Base-by-base conservation (phyloP, 1,140 invertebrate genomes). In the Chionoecetes opilio region DNA sequence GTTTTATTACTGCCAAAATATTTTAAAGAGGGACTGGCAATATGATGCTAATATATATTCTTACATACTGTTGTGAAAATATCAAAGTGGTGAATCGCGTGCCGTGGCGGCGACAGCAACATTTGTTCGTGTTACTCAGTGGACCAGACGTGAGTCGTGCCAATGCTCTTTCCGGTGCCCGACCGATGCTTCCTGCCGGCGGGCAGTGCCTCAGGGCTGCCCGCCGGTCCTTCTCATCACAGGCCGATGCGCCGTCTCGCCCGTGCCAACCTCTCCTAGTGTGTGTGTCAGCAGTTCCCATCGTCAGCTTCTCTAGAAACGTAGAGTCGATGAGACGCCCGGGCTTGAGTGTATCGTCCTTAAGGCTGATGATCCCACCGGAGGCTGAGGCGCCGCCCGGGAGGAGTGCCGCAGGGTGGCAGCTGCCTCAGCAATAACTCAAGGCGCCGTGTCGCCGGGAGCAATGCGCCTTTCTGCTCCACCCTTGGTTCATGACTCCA, bases 91-190 rank as follows among this genome's bases (percentile, higher is more conserved):
- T n/a, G 46, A 53, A 53, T 17, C 46, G 46, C 46, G 32, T 32
- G 41, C 34, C 41, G 37, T 38, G n/a, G 29, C 82, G 31, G 38
- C 32, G 35, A 53, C 26, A 86, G 92, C 92, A 86, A 93, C 82
- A 93, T 35, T 31, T 87, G 46, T 37, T 17, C 32, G 82, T 11
- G 82, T 29, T 37, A 53, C 92, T 53, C 38, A 85, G 82, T 87
- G 32, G 84, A 31, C 82, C 82, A 46, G 92, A 87, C 8, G 35
- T 21, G 86, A 46, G 37, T 86, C 26, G 92, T 93, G 92, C 92
- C 92, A 93, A 93, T 17, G 31, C 86, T 93, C 31, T 32, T 85
- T 38, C 46, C 63, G 34, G 89, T 91, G 46, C 46, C 31, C 31
- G 89, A 35, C 89, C 31, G 34, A 53, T 75, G 84, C 84, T 86